A percentile compares a stretch with the other conserved stretches of the same genome.
phyloP scores from a whole-genome alignment of 2,888 invertebrate species.

The Pandemis cinnamomeana region DNA sequence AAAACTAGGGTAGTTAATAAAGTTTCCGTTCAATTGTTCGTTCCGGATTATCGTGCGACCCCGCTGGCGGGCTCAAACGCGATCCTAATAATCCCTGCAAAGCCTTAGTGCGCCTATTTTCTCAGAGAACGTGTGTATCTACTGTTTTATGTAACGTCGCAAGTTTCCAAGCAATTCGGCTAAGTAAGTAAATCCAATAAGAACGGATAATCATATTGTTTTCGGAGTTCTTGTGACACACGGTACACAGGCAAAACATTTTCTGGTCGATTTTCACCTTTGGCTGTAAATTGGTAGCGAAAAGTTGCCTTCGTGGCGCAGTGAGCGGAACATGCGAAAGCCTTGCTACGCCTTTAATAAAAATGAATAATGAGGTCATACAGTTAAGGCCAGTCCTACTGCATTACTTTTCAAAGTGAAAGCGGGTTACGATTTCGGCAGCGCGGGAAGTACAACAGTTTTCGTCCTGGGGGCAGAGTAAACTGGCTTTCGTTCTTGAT shows the following conservation, averaged over 20 bases:
- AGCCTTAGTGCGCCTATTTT: conserved; percentile 14
- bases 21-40: conserved; percentile 3
- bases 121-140: not conserved
- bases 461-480: not conserved
- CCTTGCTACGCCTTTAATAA: conserved; percentile 12
- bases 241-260: not conserved
- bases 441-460: not conserved
- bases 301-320: not conserved
- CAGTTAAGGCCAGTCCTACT: conserved; percentile 11
- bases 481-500: too few species aligned
- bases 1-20: not conserved
- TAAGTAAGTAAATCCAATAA: conserved; percentile 30
- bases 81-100: conserved; percentile 9
- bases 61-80: not conserved
- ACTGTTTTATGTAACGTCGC: conserved; percentile 16
- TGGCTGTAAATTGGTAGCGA: not conserved
- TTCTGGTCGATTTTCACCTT: not conserved
- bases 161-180: conserved; percentile 28
- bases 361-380: conserved; percentile 12
- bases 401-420: conserved; percentile 20
- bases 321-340: not conserved
- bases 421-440: conserved; percentile 2
- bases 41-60: conserved; percentile 3
- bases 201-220: conserved; percentile 28
- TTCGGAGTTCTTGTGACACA: conserved; percentile 4